Base-by-base conservation (phyloP, 2,797 vertebrate genomes). In the Myiothlypis coronata region DNA sequence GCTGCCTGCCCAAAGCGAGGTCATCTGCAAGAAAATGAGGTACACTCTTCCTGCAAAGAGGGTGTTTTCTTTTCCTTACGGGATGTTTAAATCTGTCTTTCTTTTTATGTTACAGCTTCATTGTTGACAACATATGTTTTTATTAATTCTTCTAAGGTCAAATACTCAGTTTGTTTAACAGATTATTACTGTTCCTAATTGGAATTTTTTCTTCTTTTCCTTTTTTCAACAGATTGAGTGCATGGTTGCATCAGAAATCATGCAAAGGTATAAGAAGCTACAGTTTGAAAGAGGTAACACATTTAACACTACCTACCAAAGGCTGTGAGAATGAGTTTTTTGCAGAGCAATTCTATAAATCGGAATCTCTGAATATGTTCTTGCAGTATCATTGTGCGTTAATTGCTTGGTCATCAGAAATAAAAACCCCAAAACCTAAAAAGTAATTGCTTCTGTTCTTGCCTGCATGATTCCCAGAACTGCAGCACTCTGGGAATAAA, bases 261-360 rank as follows among this genome's bases (percentile, higher is more conserved):
- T 99, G 99, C 99, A 99, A 97, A 98, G 98, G 96, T 99, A 99
- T 95, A 99, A 99, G 97, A 99, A 99, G 98, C 98, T 99, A 46
- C 99, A 99, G 87, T 99, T 99, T 97, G 99, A 99, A 98, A 98
- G 98, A 98, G 99, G 99, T 99, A 98, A 98, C 6, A 8, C 8
- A 9, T 78, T 6, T 55, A 52, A 46, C 2, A 1, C 20, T 47
- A 52, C 9, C 9, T 7, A 9, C 5, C 84, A 23, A 78, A 61
- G 41, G 23, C n/a, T 39, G 18, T 71, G 52, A 34, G 37, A 81
- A 77, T 2, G 3, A 10, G 44, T 24, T 77, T 41, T 21, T 53
- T 84, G 27, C 21, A 56, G 71, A 70, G 18, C 0, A 0, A 17
- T 61, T 46, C 46, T n/a, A 28, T 49, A 74, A 55, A 65, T 83